Evolutionary conservation across 1,140 invertebrate species (phyloP).

Genomic region (Wasmannia auropunctata): DNA sequence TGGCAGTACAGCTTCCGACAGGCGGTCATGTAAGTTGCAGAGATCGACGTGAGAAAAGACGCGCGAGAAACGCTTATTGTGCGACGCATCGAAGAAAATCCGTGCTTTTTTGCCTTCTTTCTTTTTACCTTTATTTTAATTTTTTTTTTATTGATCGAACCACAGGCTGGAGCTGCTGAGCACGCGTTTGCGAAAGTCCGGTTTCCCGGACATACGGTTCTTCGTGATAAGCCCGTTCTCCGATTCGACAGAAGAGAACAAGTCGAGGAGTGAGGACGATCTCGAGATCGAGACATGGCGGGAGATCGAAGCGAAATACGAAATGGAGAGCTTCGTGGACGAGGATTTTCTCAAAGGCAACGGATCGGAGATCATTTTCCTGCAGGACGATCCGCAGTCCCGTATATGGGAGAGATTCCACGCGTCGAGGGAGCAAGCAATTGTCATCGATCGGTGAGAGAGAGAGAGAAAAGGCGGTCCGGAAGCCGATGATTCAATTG

Average conservation of each 20-base stretch:
- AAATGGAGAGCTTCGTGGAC: conserved; percentile 42
- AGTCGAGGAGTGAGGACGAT: conserved; percentile 54
- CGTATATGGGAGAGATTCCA: conserved; percentile 74
- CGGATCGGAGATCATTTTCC: conserved; percentile 67
- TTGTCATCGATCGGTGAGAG: conserved; percentile 78
- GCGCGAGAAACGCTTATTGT: no score
- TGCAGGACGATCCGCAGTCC: conserved; percentile 73
- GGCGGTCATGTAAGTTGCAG: conserved; percentile 75
- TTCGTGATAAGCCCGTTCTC: conserved; percentile 71
- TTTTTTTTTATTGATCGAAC: background rate
- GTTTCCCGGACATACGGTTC: conserved; percentile 74
- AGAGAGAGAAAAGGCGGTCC: background rate
- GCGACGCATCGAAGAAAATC: background rate
- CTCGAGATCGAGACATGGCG: conserved; percentile 73
- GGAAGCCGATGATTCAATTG: background rate
- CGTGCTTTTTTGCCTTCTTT: background rate
- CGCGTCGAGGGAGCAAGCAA: conserved; percentile 77
- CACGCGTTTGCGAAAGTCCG: conserved; percentile 73
- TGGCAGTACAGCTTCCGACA: conserved; percentile 78
- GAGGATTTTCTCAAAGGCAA: conserved; percentile 42
- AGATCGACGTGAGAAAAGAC: background rate
- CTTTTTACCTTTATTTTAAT: background rate
- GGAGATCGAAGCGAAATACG: conserved; percentile 61
- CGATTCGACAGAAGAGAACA: background rate
- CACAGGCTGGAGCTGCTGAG: conserved; percentile 77